phyloP scores from a whole-genome alignment of 2,113 vertebrate genomes.

The Thunnus maccoyii region DNA sequence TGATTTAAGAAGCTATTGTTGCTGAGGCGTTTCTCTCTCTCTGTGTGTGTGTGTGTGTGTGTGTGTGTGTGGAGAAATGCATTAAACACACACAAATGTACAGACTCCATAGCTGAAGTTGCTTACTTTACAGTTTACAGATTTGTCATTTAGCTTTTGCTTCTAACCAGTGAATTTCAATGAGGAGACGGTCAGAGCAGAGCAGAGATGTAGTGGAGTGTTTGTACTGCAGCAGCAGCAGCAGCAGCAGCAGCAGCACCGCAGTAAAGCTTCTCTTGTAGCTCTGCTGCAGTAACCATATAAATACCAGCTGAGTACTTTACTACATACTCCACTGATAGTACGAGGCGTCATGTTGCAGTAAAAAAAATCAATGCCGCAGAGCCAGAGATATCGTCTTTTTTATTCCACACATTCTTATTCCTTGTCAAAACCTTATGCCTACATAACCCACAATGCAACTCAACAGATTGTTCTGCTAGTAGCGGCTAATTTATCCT shows the following conservation, averaged over 20 bases:
- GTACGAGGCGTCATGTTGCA: background rate
- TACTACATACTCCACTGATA: too few relatives aligned
- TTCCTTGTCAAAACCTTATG: too few relatives aligned
- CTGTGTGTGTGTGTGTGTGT: background rate
- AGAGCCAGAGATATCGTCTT: background rate
- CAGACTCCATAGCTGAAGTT: slow-evolving; percentile 5
- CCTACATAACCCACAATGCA: too few relatives aligned
- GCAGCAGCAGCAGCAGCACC: too few relatives aligned
- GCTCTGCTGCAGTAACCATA: background rate
- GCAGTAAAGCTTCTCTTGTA: background rate
- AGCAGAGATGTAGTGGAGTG: background rate
- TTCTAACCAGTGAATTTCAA: slow-evolving; percentile 36
- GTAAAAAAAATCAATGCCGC: background rate
- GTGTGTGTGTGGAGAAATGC: background rate
- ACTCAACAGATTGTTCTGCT: too few relatives aligned
- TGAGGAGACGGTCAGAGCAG: background rate
- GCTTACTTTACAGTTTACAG: slow-evolving; percentile 49
- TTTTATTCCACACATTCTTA: too few relatives aligned
- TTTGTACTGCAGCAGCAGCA: slow-evolving; percentile 13
- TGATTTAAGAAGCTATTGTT: slow-evolving; percentile 1
- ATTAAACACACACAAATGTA: background rate
- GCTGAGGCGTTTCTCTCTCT: background rate
- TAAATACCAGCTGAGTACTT: background rate
- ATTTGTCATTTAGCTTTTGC: slow-evolving; percentile 34
- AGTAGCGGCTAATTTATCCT: too few relatives aligned